These are phyloP conservation scores for Drosophila limbata DNA, from an alignment of 2,888 invertebrate genomes.

Conservation along the genomic window DNA sequence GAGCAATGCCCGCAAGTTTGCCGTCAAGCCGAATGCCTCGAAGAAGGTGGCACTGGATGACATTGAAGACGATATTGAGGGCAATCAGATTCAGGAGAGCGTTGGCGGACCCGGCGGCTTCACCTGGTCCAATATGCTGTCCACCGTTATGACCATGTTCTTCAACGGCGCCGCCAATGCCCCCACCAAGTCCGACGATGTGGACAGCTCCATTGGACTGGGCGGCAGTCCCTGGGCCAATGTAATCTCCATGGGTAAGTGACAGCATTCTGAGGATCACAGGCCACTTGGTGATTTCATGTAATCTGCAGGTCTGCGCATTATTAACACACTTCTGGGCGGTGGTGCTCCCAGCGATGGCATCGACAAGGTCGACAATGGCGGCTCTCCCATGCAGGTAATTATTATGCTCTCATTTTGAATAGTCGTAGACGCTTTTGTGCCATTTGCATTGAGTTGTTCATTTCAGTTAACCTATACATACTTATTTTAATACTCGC, in stretches of 20 bases:
- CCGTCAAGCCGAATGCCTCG: conserved; percentile 94
- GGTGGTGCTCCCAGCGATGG: conserved; percentile 91
- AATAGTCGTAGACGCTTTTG: conserved; percentile 60
- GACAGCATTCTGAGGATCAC: neutral
- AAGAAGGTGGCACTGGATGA: conserved; percentile 95
- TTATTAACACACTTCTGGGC: conserved; percentile 93
- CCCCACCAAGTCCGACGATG: conserved; percentile 93
- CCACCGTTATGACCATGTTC: conserved; percentile 94
- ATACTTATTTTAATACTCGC: conserved; percentile 47
- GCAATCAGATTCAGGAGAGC: conserved; percentile 91
- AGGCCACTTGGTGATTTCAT: neutral
- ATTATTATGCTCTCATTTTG: conserved; percentile 7
- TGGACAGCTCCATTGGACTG: conserved; percentile 88
- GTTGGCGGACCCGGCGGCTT: conserved; percentile 89
- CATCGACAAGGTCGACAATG: conserved; percentile 96
- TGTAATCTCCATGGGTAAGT: conserved; percentile 90
- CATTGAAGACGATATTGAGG: conserved; percentile 91
- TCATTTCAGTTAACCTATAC: conserved; percentile 29
- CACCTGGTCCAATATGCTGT: conserved; percentile 95
- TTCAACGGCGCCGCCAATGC: conserved; percentile 88
- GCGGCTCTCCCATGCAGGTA: conserved; percentile 95
- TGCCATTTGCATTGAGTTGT: conserved; percentile 62
- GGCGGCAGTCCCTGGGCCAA: conserved; percentile 95
- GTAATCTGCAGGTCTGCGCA: conserved; percentile 88
- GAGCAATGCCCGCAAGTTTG: conserved; percentile 89